Conservation (phyloP, 2,888 invertebrate genomes). For the Agrotis ipsilon region DNA sequence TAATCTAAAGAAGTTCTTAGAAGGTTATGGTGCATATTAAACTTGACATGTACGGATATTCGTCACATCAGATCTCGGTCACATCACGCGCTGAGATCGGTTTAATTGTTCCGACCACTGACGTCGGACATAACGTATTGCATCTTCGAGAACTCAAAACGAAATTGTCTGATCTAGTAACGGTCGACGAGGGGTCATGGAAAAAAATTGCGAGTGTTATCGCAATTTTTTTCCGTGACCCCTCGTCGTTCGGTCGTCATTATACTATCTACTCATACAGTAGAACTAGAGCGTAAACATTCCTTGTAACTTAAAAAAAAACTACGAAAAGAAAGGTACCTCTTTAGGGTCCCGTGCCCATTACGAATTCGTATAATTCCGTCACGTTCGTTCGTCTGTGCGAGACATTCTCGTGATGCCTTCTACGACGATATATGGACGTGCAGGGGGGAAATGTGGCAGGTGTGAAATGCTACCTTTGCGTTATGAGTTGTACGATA, state of each 20-base stretch:
- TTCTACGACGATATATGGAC: conserved; percentile 36
- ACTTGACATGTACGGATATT: too few relatives aligned
- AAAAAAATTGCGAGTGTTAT: too few relatives aligned
- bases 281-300: conserved; percentile 45
- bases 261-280: conserved; percentile 20
- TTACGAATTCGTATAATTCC: conserved; percentile 62
- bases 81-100: too few relatives aligned
- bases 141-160: conserved; percentile 7
- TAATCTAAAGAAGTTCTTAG: too few relatives aligned
- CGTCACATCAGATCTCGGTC: too few relatives aligned
- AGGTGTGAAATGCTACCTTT: conserved; percentile 15
- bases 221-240: conserved; percentile 5
- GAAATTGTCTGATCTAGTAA: conserved; percentile 1
- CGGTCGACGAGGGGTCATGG: too few relatives aligned
- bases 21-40: too few relatives aligned
- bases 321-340: conserved; percentile 43
- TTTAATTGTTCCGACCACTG: too few relatives aligned
- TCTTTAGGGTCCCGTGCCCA: conserved; percentile 55
- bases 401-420: conserved; percentile 54
- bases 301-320: conserved; percentile 45
- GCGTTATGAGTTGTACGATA: conserved; percentile 24
- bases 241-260: conserved; percentile 9
- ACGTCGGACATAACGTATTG: background rate
- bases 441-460: conserved; percentile 10
- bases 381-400: conserved; percentile 59